Percentiles rank a stretch among this genome's conserved stretches.
Evolutionary conservation across 2,113 vertebrate species (phyloP).

Genomic region (Gallinago media): DNA sequence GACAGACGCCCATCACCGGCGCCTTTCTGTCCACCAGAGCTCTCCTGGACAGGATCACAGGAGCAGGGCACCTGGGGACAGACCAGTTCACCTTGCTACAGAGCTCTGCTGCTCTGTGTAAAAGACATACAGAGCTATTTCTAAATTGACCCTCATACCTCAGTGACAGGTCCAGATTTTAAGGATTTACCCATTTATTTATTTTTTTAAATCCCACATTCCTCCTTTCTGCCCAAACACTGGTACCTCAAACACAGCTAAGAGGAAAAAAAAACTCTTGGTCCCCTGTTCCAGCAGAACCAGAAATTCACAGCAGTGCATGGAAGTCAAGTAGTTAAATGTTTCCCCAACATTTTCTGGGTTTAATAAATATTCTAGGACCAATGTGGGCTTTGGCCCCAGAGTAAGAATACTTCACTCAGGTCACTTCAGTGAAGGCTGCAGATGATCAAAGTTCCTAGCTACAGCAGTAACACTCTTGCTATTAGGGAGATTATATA

Average conservation of each 20-base stretch:
- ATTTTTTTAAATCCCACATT: not conserved
- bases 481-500: not conserved
- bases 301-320: not conserved
- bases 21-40: accelerated
- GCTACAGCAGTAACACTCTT: not conserved
- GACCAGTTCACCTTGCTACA: not conserved
- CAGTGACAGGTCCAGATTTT: not conserved
- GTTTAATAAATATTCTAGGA: not conserved
- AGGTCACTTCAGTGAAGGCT: not conserved
- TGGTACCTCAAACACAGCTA: not conserved
- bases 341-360: not conserved
- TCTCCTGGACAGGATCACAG: not conserved
- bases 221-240: not conserved
- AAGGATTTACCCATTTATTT: not conserved
- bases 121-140: accelerated
- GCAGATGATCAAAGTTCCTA: not conserved
- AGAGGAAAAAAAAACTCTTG: not conserved
- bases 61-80: not conserved
- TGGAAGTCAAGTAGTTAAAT: not conserved
- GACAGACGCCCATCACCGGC: not conserved
- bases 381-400: not conserved
- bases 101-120: not conserved
- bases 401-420: not conserved
- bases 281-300: not conserved
- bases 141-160: accelerated